Evolutionary conservation across 2,888 invertebrate genomes (phyloP), one percentile per base, ranked within the genome.

Genomic region (Parelbella ahira): DNA sequence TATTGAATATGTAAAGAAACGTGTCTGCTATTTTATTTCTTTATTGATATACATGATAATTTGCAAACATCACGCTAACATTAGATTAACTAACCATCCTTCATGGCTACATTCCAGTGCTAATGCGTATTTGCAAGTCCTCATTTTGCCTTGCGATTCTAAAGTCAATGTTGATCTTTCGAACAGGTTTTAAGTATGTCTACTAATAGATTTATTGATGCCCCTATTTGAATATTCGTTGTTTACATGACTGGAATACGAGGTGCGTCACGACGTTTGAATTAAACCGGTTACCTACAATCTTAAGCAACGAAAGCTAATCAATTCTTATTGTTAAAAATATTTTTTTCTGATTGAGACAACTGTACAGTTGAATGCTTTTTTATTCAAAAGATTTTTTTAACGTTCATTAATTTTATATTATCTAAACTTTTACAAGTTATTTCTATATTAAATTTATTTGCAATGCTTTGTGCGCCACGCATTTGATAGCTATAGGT

Each of bases 121-220:
- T 32, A 39, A 32, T 39, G 39, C 30, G 30, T 39, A 39, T 32
- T 39, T 39, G 39, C 39, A 32, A 32, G 39, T 32, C 32, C 39
- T 39, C 39, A 8, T 33, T 32, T 33, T 12, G 11, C 30, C 7
- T 38, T 24, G 18, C 38, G 11, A 39, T 41, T 9, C 39, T 41
- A 27, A 41, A 33, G n/a, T 33, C 39, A 27, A 41, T 41, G 33
- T 41, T 41, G 32, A 27, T 23, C 13, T 13, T n/a, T 20, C 13
- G 4, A 33, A 41, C 39, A 25, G 39, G 39, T 41, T 33, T 41
- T 12, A 33, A 25, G 30, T 38, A 13, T 27, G 25, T 15, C 21
- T 21, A 29, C 39, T 33, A 41, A 41, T 41, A 41, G 32, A 41
- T 32, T 41, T 41, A 41, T 41, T 33, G 39, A 25, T 27, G 39